Evolutionary conservation across 2,888 invertebrate species (phyloP), one percentile per base, ranked within the genome.

Genomic region (Geotrupes spiniger): DNA sequence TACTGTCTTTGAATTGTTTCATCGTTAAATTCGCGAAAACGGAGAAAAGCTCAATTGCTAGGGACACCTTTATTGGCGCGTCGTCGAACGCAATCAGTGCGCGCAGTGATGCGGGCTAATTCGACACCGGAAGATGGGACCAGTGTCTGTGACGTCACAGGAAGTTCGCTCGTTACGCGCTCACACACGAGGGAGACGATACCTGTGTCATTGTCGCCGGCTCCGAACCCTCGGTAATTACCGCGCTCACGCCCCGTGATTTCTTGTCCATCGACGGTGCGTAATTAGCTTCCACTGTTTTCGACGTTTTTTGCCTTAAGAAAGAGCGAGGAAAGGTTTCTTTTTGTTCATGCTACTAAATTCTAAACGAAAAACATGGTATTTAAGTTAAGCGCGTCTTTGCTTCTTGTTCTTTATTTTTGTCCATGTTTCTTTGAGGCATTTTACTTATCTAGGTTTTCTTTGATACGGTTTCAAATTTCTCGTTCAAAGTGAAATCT

Each of bases 111-210:
- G 60, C 62, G 63, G 53, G 55, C 56, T 63, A 66, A 66, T 65
- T 64, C 53, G 58, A 40, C 56, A 63, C 63, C 65, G 66, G 68
- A 66, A 68, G 63, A 64, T 59, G 60, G 56, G 57, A 57, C 54
- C 57, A 57, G 47, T 52, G 51, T 41, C 40, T 43, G 49, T 49
- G 54, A 54, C 48, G 49, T 56, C 52, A 52, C 56, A 59, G 62
- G 62, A 62, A 61, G 62, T 62, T 46, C 61, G 60, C 59, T 54
- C 54, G 51, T 58, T 62, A 56, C 53, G 49, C 46, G 43, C 33
- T 43, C 33, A 39, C 6, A 21, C 43, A 43, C 39, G 48, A 43
- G 17, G 29, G 43, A 36, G 36, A n/a, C 51, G 51, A 51, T 51
- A 47, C 51, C 51, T 49, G 39, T 33, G 36, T 52, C 46, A 43